phyloP scores from a whole-genome alignment of 2,888 invertebrate genomes.

The Coelinius sp. region DNA sequence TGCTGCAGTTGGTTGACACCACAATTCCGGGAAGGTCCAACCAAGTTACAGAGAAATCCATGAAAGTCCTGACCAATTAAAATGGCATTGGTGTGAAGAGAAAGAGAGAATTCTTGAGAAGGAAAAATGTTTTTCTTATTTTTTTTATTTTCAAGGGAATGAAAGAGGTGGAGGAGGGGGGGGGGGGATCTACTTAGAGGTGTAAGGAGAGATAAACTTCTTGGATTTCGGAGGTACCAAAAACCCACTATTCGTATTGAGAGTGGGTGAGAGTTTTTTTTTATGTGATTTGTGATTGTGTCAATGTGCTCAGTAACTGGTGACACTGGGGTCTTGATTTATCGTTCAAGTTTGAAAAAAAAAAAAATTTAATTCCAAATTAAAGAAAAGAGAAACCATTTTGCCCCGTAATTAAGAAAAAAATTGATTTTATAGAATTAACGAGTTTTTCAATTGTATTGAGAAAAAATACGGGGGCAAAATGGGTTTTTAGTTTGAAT shows the following conservation, averaged over 20 bases:
- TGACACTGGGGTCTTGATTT: slow-evolving; percentile 5
- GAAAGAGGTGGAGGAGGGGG: slow-evolving; percentile 6
- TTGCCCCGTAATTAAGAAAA: no score
- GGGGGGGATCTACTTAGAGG: slow-evolving; percentile 23
- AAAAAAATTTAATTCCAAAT: background rate
- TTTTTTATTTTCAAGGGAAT: no score
- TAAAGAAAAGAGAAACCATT: no score
- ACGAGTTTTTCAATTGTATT: no score
- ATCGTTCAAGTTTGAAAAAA: background rate
- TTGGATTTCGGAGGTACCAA: slow-evolving; percentile 1
- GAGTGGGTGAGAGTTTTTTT: slow-evolving; percentile 3
- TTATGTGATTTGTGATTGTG: slow-evolving; percentile 2
- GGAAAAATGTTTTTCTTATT: slow-evolving; percentile 16
- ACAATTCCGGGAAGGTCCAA: slow-evolving; percentile 36
- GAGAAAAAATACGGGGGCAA: no score
- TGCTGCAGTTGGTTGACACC: slow-evolving; percentile 27
- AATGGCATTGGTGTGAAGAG: slow-evolving; percentile 21
- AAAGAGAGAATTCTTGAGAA: slow-evolving; percentile 16
- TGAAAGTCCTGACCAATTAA: slow-evolving; percentile 38
- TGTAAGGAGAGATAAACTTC: slow-evolving; percentile 29
- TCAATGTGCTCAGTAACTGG: slow-evolving; percentile 10
- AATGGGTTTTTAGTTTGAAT: no score
- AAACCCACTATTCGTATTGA: no score
- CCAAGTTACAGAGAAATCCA: slow-evolving; percentile 17
- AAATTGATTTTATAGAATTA: no score